These are phyloP conservation scores for Ethmia dodecea DNA, from an alignment of 2,888 invertebrate species.

Conservation along the genomic window DNA sequence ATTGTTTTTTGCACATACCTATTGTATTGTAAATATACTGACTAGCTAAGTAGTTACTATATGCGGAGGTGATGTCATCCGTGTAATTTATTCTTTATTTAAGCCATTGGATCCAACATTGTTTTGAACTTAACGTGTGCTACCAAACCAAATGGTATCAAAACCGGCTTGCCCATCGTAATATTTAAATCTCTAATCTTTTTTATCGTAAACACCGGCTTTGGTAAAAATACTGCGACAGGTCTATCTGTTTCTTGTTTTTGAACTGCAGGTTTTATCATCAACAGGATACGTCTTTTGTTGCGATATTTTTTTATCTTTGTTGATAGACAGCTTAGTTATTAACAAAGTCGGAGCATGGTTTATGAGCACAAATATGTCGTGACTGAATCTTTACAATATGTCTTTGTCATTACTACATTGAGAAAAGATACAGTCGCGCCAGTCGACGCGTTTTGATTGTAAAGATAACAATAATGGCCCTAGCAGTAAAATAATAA, in stretches of 20 bases:
- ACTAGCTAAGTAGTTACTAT: slow-evolving; percentile 20
- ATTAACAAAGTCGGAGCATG: neutral
- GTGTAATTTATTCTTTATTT: slow-evolving; percentile 25
- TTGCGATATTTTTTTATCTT: neutral
- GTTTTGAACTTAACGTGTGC: slow-evolving; percentile 27
- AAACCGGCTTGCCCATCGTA: slow-evolving; percentile 39
- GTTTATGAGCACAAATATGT: no score
- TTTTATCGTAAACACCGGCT: slow-evolving; percentile 23
- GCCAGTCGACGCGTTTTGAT: no score
- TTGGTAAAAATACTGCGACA: slow-evolving; percentile 3
- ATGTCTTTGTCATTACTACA: no score
- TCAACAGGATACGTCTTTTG: slow-evolving; percentile 1
- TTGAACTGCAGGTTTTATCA: slow-evolving; percentile 6
- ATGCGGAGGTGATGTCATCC: slow-evolving; percentile 42
- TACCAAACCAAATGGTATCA: slow-evolving; percentile 27
- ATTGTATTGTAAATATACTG: neutral
- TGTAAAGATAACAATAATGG: no score
- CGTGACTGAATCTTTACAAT: no score
- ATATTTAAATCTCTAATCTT: slow-evolving; percentile 28
- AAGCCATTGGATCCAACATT: slow-evolving; percentile 19
- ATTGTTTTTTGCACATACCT: neutral
- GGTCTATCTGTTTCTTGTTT: slow-evolving; percentile 4
- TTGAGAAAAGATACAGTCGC: no score
- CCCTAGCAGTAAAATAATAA: no score
- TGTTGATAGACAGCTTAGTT: neutral